Conservation (phyloP, 2,113 vertebrate species). For the Grammomys surdaster region DNA sequence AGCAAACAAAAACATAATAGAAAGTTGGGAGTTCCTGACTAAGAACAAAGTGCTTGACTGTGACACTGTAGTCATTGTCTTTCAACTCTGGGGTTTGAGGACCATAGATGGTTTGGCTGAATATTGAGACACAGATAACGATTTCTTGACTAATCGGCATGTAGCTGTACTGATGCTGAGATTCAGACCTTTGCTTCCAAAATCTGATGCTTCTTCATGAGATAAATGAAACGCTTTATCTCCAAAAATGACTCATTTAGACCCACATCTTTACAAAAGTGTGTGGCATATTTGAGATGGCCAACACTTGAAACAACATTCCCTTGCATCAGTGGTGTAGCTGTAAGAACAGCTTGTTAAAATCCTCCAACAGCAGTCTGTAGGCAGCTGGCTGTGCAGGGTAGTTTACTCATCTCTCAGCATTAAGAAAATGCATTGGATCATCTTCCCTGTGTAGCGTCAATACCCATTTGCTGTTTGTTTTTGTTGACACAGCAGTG, state of each 20-base stretch:
- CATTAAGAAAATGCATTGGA: not conserved
- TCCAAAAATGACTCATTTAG: not conserved
- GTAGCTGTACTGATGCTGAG: not conserved
- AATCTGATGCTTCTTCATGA: not conserved
- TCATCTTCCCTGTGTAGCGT: not conserved
- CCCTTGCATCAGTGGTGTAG: not conserved
- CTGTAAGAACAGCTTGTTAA: not conserved
- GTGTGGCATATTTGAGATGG: not conserved
- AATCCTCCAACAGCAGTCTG: no score
- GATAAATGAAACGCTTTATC: not conserved
- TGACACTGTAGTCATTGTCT: not conserved
- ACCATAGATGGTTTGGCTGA: no score
- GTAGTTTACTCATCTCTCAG: not conserved
- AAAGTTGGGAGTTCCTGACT: not conserved
- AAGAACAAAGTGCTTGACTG: not conserved
- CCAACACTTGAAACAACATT: not conserved
- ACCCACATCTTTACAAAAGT: not conserved
- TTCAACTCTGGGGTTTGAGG: not conserved
- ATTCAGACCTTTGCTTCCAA: not conserved
- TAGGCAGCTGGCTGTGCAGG: not conserved
- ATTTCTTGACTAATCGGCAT: not conserved
- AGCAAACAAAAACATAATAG: not conserved
- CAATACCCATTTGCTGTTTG: conserved; percentile 1
- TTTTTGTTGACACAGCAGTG: conserved; percentile 11
- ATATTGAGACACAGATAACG: not conserved